These are phyloP conservation scores for Capromys pilorides DNA, from an alignment of 2,797 vertebrate species.

Conservation along the genomic window DNA sequence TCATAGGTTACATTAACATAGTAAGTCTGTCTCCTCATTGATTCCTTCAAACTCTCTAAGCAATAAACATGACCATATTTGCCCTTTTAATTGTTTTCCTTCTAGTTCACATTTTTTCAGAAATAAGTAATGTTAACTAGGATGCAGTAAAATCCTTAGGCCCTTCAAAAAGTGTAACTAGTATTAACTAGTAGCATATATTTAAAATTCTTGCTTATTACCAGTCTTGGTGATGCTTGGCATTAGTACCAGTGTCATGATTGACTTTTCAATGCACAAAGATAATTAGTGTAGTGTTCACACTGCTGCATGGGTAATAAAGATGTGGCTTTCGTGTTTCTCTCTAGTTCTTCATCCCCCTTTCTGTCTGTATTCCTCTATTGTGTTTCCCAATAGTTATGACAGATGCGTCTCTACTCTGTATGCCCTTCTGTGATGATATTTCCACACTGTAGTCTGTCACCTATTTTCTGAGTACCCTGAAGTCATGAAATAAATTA, in stretches of 20 bases:
- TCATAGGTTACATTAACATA: not conserved
- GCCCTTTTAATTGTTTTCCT: not conserved
- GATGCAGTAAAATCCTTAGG: not conserved
- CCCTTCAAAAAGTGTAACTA: not conserved
- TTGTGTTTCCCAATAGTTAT: not conserved
- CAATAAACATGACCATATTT: not conserved
- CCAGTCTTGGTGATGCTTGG: not conserved
- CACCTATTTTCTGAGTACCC: not conserved
- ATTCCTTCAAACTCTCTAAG: not conserved
- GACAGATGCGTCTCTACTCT: not conserved
- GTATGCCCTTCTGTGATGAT: not conserved
- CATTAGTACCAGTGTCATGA: not conserved
- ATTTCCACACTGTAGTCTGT: too few species aligned
- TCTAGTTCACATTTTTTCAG: not conserved
- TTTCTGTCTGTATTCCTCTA: not conserved
- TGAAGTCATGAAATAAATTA: not conserved
- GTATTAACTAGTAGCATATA: not conserved
- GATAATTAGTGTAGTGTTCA: not conserved
- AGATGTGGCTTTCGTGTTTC: not conserved
- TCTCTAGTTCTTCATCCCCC: not conserved
- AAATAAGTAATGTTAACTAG: not conserved
- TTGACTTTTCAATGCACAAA: not conserved
- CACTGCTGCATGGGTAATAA: not conserved
- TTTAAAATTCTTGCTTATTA: not conserved
- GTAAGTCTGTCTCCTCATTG: not conserved